A percentile compares a stretch with the other conserved stretches of the same genome.
Conservation (phyloP, 2,888 invertebrate species). For the Chirona hameri region DNA sequence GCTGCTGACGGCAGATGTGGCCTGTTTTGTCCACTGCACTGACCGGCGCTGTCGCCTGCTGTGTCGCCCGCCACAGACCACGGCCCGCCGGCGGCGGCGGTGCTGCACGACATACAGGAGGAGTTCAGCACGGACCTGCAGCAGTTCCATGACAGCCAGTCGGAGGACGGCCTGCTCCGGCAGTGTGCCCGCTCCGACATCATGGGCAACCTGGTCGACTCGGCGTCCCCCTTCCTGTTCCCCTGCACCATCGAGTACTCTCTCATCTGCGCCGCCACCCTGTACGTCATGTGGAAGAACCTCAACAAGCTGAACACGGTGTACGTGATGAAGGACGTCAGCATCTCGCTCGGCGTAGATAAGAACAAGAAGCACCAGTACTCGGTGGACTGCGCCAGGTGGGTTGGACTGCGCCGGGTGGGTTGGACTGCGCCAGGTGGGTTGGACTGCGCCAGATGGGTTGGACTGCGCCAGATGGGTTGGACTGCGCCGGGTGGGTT, state of each 20-base stretch:
- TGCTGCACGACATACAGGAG: too few species aligned
- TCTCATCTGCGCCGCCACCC: constrained; percentile 84
- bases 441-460: too few species aligned
- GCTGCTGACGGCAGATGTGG: too few species aligned
- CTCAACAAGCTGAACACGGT: constrained; percentile 47
- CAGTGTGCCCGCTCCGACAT: constrained; percentile 81
- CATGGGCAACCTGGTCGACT: constrained; percentile 81
- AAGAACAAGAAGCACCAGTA: constrained; percentile 82
- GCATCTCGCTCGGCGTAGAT: constrained; percentile 37
- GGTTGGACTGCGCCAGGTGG: too few species aligned
- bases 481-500: too few species aligned
- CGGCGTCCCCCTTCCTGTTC: constrained; percentile 88
- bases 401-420: too few species aligned
- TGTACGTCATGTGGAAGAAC: constrained; percentile 96
- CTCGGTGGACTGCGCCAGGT: constrained; percentile 84
- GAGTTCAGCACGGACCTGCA: too few species aligned
- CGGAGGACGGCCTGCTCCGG: background rate
- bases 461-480: too few species aligned
- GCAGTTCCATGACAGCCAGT: background rate
- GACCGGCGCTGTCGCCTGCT: too few species aligned
- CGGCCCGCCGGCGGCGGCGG: too few species aligned
- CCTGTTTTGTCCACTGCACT: too few species aligned
- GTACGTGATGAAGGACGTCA: constrained; percentile 40
- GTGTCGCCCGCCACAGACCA: too few species aligned
- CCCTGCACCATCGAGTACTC: constrained; percentile 96